Evolutionary conservation across 2,797 vertebrate genomes (phyloP), one percentile per base, ranked within the genome.

Genomic region (Hemibagrus guttatus): DNA sequence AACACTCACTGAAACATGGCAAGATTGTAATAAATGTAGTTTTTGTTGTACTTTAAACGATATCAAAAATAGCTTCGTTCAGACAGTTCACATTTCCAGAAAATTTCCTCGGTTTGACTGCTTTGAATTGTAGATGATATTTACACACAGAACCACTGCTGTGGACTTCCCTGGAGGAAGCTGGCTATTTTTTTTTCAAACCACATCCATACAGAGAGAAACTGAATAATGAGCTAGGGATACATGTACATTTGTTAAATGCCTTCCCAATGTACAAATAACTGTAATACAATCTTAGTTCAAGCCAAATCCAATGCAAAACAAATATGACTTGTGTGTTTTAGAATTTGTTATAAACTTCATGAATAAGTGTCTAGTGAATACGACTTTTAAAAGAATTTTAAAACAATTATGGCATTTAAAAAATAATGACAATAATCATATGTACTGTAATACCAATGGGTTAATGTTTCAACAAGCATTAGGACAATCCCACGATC

Each of bases 41-140:
- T 11, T 78, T 56, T 78, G 28, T 58, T 78, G 19, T 58, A 28
- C 28, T 58, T 35, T 58, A 14, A 58, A 78, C 35, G 19, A 39
- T 19, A 42, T 78, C 4, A 39, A 61, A 39, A 39, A 59, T 42
- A 42, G 56, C 49, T 78, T 78, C 11, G 9, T 56, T 56, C 56
- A 42, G 56, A 59, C 76, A 39, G 54, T 26, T 39, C 54, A 26
- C 76, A 79, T 79, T 79, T 39, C 56, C 76, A 79, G 61, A 39
- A 59, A 26, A 26, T 80, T 81, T 28, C 42, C 35, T 87, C 21
- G 17, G 14, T 80, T 83, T 72, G 85, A 74, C 35, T 78, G 31
- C 35, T 28, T 80, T 80, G 35, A 61, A 80, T 26, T 80, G 31
- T 56, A 80, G 35, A 61, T 80, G 78, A 80, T 78, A 80, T 42